phyloP scores from a whole-genome alignment of 2,888 invertebrate species.

The Amblyjoppa fuscipennis region DNA sequence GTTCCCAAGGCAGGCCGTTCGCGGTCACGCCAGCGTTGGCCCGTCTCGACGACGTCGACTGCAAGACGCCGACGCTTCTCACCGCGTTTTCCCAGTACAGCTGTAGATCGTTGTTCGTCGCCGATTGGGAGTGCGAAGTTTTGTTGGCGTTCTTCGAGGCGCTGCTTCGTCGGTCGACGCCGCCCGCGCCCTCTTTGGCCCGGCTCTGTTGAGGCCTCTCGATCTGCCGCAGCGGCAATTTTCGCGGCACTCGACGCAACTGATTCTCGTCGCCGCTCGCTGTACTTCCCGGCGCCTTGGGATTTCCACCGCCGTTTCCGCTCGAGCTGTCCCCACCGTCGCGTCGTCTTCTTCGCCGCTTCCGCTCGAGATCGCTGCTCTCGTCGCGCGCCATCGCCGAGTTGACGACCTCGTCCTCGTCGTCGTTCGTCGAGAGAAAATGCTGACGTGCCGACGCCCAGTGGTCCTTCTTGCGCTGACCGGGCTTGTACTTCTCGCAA shows the following conservation, averaged over 20 bases:
- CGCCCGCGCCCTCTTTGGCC: constrained; percentile 53
- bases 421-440: constrained; percentile 77
- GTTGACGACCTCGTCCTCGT: constrained; percentile 74
- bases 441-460: constrained; percentile 83
- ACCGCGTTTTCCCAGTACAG: constrained; percentile 72
- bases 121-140: constrained; percentile 71
- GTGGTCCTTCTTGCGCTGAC: constrained; percentile 81
- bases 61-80: constrained; percentile 56
- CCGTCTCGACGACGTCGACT: constrained; percentile 46
- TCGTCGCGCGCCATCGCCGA: constrained; percentile 71
- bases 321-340: constrained; percentile 69
- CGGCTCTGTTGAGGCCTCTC: constrained; percentile 75
- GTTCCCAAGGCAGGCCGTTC: constrained; percentile 82
- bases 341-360: constrained; percentile 76
- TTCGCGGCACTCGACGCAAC: constrained; percentile 78
- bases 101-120: constrained; percentile 77
- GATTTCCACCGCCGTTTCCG: constrained; percentile 38
- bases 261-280: constrained; percentile 70
- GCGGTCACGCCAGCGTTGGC: constrained; percentile 73
- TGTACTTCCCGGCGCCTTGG: constrained; percentile 46
- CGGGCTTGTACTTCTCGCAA: constrained; percentile 77
- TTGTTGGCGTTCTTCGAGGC: constrained; percentile 69
- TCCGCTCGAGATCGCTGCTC: constrained; percentile 76
- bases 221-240: constrained; percentile 79
- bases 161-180: constrained; percentile 59